Conservation (phyloP, 2,888 invertebrate species). For the Falcaria lacertinaria region DNA sequence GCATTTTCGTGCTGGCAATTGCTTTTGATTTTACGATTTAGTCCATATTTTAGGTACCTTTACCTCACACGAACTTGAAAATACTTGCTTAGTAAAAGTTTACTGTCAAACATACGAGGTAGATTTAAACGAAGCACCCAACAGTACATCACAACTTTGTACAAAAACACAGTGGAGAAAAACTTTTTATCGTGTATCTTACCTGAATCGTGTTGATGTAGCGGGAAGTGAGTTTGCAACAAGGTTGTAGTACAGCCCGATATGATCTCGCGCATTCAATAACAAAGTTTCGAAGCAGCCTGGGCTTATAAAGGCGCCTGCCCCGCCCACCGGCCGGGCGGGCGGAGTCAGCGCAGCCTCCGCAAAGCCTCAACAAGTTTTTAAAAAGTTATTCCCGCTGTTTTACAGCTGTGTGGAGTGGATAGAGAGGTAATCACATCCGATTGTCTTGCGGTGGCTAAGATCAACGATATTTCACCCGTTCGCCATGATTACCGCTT, state of each 20-base stretch:
- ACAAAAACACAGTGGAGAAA: neutral
- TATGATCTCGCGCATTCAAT: slow-evolving; percentile 68
- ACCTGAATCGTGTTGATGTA: slow-evolving; percentile 28
- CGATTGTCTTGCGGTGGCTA: neutral
- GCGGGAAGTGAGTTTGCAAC: slow-evolving; percentile 31
- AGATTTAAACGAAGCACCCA: neutral
- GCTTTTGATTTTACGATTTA: no score
- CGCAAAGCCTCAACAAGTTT: slow-evolving; percentile 33
- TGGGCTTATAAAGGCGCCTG: slow-evolving; percentile 66
- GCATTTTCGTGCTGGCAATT: no score
- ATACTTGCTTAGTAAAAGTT: neutral
- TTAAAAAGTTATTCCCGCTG: slow-evolving; percentile 13
- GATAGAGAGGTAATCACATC: neutral
- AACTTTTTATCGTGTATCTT: slow-evolving; percentile 20
- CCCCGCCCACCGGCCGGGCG: slow-evolving; percentile 71
- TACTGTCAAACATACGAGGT: neutral
- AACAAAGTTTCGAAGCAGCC: slow-evolving; percentile 63
- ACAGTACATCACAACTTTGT: neutral
- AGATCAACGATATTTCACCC: neutral
- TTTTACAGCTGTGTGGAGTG: neutral
- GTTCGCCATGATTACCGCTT: no score
- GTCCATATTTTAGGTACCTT: no score
- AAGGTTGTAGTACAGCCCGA: slow-evolving; percentile 43
- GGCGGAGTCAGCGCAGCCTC: slow-evolving; percentile 35
- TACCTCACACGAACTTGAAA: no score